Evolutionary conservation across 2,888 invertebrate genomes (phyloP), one percentile per base, ranked within the genome.

Genomic region (Tiliacea aurago): DNA sequence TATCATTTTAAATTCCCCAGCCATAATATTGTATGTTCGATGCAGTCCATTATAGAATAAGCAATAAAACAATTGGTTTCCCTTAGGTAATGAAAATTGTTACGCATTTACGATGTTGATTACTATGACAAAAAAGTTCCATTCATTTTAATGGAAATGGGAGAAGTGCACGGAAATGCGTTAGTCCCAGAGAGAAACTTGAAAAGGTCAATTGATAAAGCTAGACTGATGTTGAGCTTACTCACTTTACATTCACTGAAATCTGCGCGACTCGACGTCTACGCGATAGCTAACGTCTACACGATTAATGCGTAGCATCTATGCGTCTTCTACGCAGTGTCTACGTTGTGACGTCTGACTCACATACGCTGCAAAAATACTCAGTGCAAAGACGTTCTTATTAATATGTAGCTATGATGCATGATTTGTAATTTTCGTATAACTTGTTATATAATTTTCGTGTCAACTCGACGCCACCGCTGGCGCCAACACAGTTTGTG

Each of bases 401-500:
- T 33, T 2, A 3, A 33, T 2, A 2, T 3, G 15, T 18, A 33
- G 13, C 23, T 55, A 15, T 33, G 20, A 23, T 53, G 4, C 47
- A 65, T 65, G 49, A 55, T 58, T 51, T 37, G 56, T 79, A 63
- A 73, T 79, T 71, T 70, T 78, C 72, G 62, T 76, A 68, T 76
- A 68, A 6, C 55, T 67, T 63, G 75, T 81, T 87, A 81, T 79
- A 84, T 81, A 62, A 87, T 83, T 84, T 77, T 83, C 86, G 73
- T 82, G 81, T 82, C 81, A 83, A 71, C 74, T 58, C 80, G 77
- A 86, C 84, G 84, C 86, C 28, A 3, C 28, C 28, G 28, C 5
- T 84, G 78, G 86, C 84, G 83, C 86, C 86, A 80, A 83, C 83
- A 81, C 73, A 81, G 33, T 71, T 68, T 37, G 84, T 77, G 78